phyloP scores from a whole-genome alignment of 2,113 vertebrate species.

The Entelurus aequoreus region DNA sequence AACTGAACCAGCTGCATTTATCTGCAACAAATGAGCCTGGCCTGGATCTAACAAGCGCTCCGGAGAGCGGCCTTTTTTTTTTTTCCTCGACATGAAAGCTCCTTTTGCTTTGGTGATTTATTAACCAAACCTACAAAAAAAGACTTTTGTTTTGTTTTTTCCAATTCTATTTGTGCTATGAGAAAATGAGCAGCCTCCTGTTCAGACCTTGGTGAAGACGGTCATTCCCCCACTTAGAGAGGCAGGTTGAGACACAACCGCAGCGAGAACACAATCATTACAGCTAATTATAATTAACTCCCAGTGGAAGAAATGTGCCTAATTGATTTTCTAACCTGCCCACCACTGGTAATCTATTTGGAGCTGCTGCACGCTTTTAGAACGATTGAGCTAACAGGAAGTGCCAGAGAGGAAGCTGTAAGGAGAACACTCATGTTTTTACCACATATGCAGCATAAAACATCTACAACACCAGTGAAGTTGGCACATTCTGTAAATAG shows the following conservation, averaged over 20 bases:
- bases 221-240: neutral
- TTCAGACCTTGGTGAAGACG: neutral
- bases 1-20: conserved; percentile 24
- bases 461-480: no score
- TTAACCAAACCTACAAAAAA: conserved; percentile 29
- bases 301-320: conserved; percentile 33
- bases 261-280: conserved; percentile 25
- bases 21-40: conserved; percentile 47
- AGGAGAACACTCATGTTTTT: no score
- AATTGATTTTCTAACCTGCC: conserved; percentile 52
- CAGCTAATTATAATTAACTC: conserved; percentile 47
- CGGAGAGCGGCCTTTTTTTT: conserved; percentile 32
- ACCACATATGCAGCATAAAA: no score
- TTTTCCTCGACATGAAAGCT: conserved; percentile 38
- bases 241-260: conserved; percentile 9
- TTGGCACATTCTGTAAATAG: no score
- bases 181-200: neutral
- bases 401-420: conserved; percentile 9
- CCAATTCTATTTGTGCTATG: neutral
- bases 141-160: neutral
- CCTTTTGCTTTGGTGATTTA: conserved; percentile 38
- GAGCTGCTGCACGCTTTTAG: conserved; percentile 18
- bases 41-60: conserved; percentile 44
- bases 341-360: conserved; percentile 37
- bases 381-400: conserved; percentile 32